Evolutionary conservation across 2,888 invertebrate species (phyloP).

Genomic region (Ecliptopera silaceata): DNA sequence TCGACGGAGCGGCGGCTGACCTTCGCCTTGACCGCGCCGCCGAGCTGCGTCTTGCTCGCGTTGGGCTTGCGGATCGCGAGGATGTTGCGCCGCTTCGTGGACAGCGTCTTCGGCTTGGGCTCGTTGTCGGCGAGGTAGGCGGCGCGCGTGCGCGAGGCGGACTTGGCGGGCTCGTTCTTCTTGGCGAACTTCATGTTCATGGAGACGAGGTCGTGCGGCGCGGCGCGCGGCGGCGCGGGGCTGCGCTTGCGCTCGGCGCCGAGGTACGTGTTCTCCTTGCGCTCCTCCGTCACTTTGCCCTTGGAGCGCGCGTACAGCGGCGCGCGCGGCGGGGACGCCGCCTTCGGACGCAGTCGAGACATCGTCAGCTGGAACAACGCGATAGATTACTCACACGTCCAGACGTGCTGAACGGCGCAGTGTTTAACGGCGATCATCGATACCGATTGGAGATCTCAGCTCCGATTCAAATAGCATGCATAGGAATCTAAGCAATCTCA

Average conservation of each 20-base stretch:
- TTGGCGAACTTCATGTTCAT: conserved; percentile 59
- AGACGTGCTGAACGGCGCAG: background rate
- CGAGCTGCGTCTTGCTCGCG: conserved; percentile 63
- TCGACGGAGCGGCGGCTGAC: conserved; percentile 60
- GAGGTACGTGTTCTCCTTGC: conserved; percentile 75
- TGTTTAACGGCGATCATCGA: background rate
- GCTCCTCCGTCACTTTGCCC: conserved; percentile 68
- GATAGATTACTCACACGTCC: background rate
- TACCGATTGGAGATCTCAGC: background rate
- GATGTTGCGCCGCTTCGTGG: conserved; percentile 68
- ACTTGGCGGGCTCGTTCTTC: conserved; percentile 63
- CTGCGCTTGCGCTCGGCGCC: conserved; percentile 59
- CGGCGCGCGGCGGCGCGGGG: conserved; percentile 55
- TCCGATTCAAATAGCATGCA: background rate
- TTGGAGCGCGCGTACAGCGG: conserved; percentile 70
- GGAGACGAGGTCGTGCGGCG: conserved; percentile 62
- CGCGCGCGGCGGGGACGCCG: conserved; percentile 61
- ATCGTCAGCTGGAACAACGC: conserved; percentile 63
- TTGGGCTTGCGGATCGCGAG: conserved; percentile 73
- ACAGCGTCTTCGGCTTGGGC: conserved; percentile 66
- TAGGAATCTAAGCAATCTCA: too few species aligned
- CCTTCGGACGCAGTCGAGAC: conserved; percentile 72
- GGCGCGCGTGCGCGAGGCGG: conserved; percentile 58
- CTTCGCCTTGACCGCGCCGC: conserved; percentile 56
- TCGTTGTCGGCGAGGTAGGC: conserved; percentile 64